Percentiles rank a stretch among this genome's conserved stretches.
Conservation (phyloP, 2,888 invertebrate species). For the Heliothis peltigera region DNA sequence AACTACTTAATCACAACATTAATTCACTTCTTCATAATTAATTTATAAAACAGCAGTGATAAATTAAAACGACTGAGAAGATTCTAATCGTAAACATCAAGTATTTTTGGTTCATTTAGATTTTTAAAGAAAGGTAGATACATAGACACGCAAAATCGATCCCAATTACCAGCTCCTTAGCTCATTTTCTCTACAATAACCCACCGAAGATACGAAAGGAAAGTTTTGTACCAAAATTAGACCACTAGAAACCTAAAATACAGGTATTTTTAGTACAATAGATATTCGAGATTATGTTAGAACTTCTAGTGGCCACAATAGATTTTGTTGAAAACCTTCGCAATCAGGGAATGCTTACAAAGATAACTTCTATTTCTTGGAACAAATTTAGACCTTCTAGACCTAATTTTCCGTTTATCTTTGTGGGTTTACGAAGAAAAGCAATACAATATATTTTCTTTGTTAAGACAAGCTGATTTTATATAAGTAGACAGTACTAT, state of each 20-base stretch:
- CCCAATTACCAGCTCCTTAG: background rate
- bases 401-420: conserved; percentile 1
- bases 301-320: background rate
- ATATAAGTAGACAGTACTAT: too few species aligned
- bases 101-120: too few species aligned
- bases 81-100: too few species aligned
- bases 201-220: background rate
- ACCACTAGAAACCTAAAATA: background rate
- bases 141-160: background rate
- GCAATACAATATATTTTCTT: background rate
- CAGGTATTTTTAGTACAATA: conserved; percentile 10
- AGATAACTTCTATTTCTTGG: conserved; percentile 3
- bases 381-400: background rate
- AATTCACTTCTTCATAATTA: too few species aligned
- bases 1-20: too few species aligned
- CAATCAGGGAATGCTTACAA: background rate
- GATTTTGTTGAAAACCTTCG: conserved; percentile 2
- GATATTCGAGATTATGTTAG: background rate
- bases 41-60: too few species aligned
- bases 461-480: background rate
- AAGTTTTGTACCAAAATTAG: background rate
- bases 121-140: too few species aligned
- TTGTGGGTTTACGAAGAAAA: background rate
- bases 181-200: background rate
- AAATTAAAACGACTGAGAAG: too few species aligned